A percentile compares a stretch with the other conserved stretches of the same genome.
phyloP scores from a whole-genome alignment of 2,888 invertebrate genomes.

The Lycaena phlaeas region DNA sequence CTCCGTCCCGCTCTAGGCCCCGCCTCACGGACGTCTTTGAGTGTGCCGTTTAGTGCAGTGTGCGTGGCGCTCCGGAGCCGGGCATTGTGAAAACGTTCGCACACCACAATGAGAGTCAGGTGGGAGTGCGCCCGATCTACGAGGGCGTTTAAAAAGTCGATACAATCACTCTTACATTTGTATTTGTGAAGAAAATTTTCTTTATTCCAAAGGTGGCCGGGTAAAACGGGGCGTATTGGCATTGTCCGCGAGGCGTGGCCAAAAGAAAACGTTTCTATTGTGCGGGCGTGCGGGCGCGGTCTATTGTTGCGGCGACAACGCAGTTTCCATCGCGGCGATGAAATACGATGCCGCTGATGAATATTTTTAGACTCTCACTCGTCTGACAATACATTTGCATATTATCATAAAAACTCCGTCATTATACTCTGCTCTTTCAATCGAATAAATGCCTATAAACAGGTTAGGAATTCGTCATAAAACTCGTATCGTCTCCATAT shows the following conservation, averaged over 20 bases:
- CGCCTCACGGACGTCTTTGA: slow-evolving; percentile 57
- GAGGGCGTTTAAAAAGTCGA: slow-evolving; percentile 73
- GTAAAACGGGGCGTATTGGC: slow-evolving; percentile 56
- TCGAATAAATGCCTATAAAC: slow-evolving; percentile 3
- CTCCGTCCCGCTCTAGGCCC: slow-evolving; percentile 60
- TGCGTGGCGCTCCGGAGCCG: slow-evolving; percentile 51
- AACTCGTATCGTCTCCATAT: background rate
- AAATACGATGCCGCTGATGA: slow-evolving; percentile 24
- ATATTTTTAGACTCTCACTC: slow-evolving; percentile 26
- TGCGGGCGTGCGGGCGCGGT: slow-evolving; percentile 51
- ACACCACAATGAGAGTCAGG: slow-evolving; percentile 61
- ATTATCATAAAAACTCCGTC: slow-evolving; percentile 19
- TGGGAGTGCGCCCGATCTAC: slow-evolving; percentile 59
- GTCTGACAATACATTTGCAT: slow-evolving; percentile 25
- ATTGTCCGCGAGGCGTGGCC: slow-evolving; percentile 62
- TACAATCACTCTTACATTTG: slow-evolving; percentile 61
- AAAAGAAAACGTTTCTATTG: slow-evolving; percentile 57
- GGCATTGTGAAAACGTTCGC: slow-evolving; percentile 59
- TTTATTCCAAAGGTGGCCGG: slow-evolving; percentile 44
- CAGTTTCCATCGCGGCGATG: slow-evolving; percentile 31
- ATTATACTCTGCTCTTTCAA: slow-evolving; percentile 15
- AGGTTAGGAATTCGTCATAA: background rate
- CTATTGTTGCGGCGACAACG: slow-evolving; percentile 44
- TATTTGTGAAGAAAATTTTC: slow-evolving; percentile 67
- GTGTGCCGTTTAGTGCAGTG: slow-evolving; percentile 44